phyloP scores from a whole-genome alignment of 2,888 invertebrate genomes.

The Pseudoips prasinana region DNA sequence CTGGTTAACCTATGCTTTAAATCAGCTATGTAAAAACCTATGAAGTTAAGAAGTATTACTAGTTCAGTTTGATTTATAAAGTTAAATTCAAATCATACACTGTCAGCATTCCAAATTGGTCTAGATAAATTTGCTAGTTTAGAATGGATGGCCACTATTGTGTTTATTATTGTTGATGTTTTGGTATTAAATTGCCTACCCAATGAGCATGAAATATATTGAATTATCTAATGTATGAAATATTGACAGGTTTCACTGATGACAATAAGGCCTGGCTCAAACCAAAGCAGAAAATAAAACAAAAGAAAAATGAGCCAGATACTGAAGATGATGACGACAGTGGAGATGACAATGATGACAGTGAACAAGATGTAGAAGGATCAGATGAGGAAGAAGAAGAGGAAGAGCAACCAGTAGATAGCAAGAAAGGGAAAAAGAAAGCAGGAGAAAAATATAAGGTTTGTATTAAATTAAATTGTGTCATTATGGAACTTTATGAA shows the following conservation, averaged over 20 bases:
- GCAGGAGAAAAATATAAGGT: slow-evolving; percentile 68
- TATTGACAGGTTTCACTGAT: slow-evolving; percentile 83
- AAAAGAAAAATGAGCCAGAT: slow-evolving; percentile 39
- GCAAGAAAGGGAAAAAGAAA: slow-evolving; percentile 39
- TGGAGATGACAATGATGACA: slow-evolving; percentile 43
- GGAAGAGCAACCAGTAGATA: slow-evolving; percentile 46
- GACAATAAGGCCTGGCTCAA: slow-evolving; percentile 88
- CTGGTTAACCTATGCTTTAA: no score
- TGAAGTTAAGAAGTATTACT: no score
- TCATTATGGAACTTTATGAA: no score
- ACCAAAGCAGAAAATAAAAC: slow-evolving; percentile 76
- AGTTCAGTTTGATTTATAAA: no score
- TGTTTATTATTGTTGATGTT: no score
- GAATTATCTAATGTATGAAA: neutral
- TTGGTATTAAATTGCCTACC: no score
- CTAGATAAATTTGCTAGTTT: no score
- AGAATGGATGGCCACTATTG: no score
- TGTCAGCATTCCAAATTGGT: no score
- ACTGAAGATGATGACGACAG: slow-evolving; percentile 40
- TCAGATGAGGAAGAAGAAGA: slow-evolving; percentile 45
- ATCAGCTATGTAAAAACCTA: no score
- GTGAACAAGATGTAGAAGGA: slow-evolving; percentile 42
- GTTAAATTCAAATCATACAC: no score
- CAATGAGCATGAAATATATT: no score
- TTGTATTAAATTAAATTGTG: slow-evolving; percentile 4